Conservation (phyloP, 2,888 invertebrate genomes). For the Unio delphinus region DNA sequence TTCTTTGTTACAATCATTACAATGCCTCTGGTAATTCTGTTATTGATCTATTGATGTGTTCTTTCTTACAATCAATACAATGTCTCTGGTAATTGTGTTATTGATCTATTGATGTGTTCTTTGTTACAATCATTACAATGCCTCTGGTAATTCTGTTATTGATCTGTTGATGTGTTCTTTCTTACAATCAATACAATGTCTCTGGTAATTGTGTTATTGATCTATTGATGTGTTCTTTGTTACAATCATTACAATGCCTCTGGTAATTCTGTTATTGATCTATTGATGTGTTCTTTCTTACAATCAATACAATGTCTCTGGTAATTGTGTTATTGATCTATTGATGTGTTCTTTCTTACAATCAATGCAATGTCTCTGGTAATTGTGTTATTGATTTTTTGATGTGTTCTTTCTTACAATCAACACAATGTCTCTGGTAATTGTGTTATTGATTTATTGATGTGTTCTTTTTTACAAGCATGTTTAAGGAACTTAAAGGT, state of each 20-base stretch:
- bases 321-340: constrained; percentile 25
- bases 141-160: constrained; percentile 25
- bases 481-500: no score
- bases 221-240: not conserved
- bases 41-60: not conserved
- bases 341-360: no score
- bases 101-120: not conserved
- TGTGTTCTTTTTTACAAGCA: not conserved
- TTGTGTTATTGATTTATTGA: not conserved
- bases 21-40: constrained; percentile 24
- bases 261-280: constrained; percentile 25
- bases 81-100: constrained; percentile 35
- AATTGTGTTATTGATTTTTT: no score
- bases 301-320: no score
- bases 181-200: no score
- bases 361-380: no score
- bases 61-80: no score
- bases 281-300: not conserved
- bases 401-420: no score
- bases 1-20: no score
- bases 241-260: no score
- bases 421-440: constrained; percentile 48
- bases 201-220: constrained; percentile 25
- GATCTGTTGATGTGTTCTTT: not conserved
- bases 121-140: no score